Evolutionary conservation across 1,140 invertebrate species (phyloP), one percentile per base, ranked within the genome.

Genomic region (Danaus plexippus): DNA sequence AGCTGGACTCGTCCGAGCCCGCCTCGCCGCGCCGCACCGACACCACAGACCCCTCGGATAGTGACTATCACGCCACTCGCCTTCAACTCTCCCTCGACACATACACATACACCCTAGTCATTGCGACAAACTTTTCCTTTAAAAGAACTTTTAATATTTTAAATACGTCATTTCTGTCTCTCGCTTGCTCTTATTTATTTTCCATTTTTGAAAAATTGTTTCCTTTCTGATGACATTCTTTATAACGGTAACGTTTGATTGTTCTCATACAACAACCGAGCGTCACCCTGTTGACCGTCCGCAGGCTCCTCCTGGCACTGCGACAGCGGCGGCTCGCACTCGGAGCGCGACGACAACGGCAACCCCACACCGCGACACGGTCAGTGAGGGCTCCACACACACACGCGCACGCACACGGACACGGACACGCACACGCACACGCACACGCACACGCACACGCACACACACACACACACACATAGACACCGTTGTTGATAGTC

Each of bases 1-100:
- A 77, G 61, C 66, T 80, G 53, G 77, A 80, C 69, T 80, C 73
- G 55, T 72, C 75, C 9, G 58, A 62, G 42, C 51, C 68, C 48
- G 45, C 47, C 41, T 49, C 59, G 45, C 57, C 53, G 53, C 61
- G 41, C 51, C 64, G n/a, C 49, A 53, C 62, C 40, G 62, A 62
- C 52, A 53, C 52, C 50, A 51, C 53, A 12, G 60, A 65, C 42
- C 59, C 47, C 47, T 60, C 53, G n/a, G 47, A 64, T 54, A 59
- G 62, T 59, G 10, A 62, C 53, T 59, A 42, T 32, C 18, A 22
- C 47, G 1, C 3, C 22, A 9, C 40, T 42, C 10, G 51, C 10
- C 22, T 8, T 6, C 15, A 15, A 15, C 15, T 15, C 15, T 15
- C 15, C 15, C 15, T 3, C 3, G n/a, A 6, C 18, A 22, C 18